Evolutionary conservation across 2,888 invertebrate genomes (phyloP), one percentile per base, ranked within the genome.

Genomic region (Ichneumoninae sp.): DNA sequence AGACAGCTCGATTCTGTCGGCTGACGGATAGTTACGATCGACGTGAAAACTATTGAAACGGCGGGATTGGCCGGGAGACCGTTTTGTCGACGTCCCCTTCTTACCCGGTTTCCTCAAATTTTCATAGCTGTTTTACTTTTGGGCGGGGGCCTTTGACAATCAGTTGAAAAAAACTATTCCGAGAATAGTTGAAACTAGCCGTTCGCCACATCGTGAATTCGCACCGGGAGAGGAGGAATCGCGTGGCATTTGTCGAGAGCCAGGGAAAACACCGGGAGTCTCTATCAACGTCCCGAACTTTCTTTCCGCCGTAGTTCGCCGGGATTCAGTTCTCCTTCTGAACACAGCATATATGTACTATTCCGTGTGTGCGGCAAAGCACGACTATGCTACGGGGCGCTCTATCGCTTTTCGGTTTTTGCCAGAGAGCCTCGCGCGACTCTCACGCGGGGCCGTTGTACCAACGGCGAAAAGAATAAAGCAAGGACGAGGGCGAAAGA

Each of bases 251-350:
- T 92, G 91, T 93, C 90, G 89, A 83, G 80, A 85, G 88, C 85
- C 69, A 77, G 79, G 81, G 83, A 86, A 89, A 87, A 85, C 85
- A 86, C 89, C 83, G 82, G 88, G 79, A 83, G 88, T 90, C 92
- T 92, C 92, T 88, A 92, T 93, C 93, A 92, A 93, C 89, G 92
- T 93, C 92, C 86, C 83, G 68, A 89, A 90, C 91, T 93, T 93
- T 93, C 90, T 91, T 93, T 92, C 86, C 83, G 71, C 88, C 87
- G 88, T 85, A 47, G 68, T 78, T 78, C 86, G 82, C 88, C 86
- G 85, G 71, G 81, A 81, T 79, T 87, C 86, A 82, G 87, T 85
- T 65, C 66, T 70, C 57, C 75, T 30, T 50, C 10, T 36, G 33
- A 16, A 57, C 57, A 57, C 26, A 57, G 13, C 2, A 44, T 80